Conservation (phyloP, 1,140 invertebrate species). For the Drosophila sechellia region DNA sequence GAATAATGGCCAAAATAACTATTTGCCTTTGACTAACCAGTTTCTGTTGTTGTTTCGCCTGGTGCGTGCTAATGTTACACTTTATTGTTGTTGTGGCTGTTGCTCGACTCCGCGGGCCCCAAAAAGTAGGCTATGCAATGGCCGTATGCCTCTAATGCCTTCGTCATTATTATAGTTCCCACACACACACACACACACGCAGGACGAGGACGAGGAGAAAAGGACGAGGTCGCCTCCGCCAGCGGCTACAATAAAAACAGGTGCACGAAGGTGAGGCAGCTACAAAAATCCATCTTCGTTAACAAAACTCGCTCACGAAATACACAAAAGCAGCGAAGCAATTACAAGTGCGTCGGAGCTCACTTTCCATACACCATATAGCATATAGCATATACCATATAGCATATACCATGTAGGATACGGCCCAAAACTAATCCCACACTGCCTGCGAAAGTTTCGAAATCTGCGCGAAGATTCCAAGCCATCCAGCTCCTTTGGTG, state of each 20-base stretch:
- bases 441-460: slow-evolving; percentile 15
- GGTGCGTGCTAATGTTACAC: slow-evolving; percentile 76
- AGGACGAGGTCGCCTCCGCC: slow-evolving; percentile 47
- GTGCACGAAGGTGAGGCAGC: slow-evolving; percentile 68
- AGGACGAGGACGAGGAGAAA: slow-evolving; percentile 55
- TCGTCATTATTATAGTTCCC: slow-evolving; percentile 64
- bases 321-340: slow-evolving; percentile 43
- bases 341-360: slow-evolving; percentile 63
- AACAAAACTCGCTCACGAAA: slow-evolving; percentile 64
- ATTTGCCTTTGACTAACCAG: slow-evolving; percentile 53
- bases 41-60: slow-evolving; percentile 49
- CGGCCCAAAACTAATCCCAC: slow-evolving; percentile 36
- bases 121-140: slow-evolving; percentile 79
- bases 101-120: slow-evolving; percentile 41
- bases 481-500: slow-evolving; percentile 17
- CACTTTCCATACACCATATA: slow-evolving; percentile 14
- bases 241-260: slow-evolving; percentile 54
- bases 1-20: slow-evolving; percentile 70
- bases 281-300: slow-evolving; percentile 75
- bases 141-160: slow-evolving; percentile 62
- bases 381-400: background rate
- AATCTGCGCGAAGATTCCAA: slow-evolving; percentile 43
- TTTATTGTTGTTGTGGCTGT: slow-evolving; percentile 63
- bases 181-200: slow-evolving; percentile 14
- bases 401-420: slow-evolving; percentile 12